Base-by-base conservation (phyloP, 2,888 invertebrate genomes). In the Clusia tigrina region DNA sequence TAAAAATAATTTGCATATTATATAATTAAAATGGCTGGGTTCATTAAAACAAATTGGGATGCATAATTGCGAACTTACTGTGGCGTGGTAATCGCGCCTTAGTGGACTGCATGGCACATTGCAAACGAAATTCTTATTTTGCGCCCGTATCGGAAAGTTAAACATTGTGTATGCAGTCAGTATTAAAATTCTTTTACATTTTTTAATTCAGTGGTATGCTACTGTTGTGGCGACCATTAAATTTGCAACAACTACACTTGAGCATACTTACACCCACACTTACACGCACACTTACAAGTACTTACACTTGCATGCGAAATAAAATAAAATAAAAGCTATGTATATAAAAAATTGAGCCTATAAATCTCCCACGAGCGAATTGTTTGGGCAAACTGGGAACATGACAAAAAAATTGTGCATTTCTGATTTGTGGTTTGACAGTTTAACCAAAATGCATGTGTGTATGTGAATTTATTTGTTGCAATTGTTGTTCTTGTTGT, bases 341-440 rank as follows among this genome's bases (percentile, higher is more conserved):
- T 70, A 75, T 69, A 73, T 70, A 76, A 76, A 58, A 72, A 67
- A 67, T 67, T 65, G 68, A 69, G 71, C 69, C 68, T 78, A 76
- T 76, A 78, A 78, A 76, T 76, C 78, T 78, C 64, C 54, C 53
- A 62, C 48, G 54, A 38, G 61, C 48, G 48, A 25, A 63, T 70
- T 67, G 61, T 60, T 66, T 64, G 66, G 65, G 64, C n/a, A n/a
- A n/a, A 32, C 32, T 12, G 12, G 32, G 6, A 32, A 32, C 6
- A 32, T 32, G 6, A 32, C 6, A 32, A 32, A 32, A 32, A 68
- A 76, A 70, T 72, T 67, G 77, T 75, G 76, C 70, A 77, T 78
- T 78, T 78, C 73, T 78, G 76, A 77, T 78, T 78, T 77, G 76
- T 77, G 79, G 79, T 77, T 69, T 73, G 74, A 75, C 72, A 77